phyloP scores from a whole-genome alignment of 2,888 invertebrate species.

The Ceratothoa steindachneri region DNA sequence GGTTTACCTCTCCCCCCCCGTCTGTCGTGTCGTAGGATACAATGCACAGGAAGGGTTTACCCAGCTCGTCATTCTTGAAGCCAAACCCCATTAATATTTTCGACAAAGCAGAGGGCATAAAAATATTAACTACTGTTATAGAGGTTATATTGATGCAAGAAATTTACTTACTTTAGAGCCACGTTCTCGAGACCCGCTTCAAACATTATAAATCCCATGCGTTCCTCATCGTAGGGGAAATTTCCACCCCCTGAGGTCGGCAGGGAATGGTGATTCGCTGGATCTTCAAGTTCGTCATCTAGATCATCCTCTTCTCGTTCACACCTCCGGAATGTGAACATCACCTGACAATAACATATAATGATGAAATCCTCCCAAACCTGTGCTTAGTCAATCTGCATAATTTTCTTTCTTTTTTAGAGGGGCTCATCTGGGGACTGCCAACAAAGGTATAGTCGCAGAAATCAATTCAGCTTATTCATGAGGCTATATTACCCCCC shows the following conservation, averaged over 20 bases:
- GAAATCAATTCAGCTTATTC: no score
- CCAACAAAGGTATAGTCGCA: no score
- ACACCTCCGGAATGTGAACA: conserved; percentile 37
- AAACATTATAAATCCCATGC: conserved; percentile 90
- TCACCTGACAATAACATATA: conserved; percentile 27
- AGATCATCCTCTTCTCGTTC: conserved; percentile 24
- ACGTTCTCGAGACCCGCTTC: conserved; percentile 79
- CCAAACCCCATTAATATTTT: no score
- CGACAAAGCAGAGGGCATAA: no score
- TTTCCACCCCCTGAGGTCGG: not conserved
- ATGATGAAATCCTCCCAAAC: not conserved
- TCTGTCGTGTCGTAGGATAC: no score
- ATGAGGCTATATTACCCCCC: no score
- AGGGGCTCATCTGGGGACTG: no score
- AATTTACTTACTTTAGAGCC: conserved; percentile 25
- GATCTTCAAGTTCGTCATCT: conserved; percentile 5
- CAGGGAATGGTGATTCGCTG: not conserved
- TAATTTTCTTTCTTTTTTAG: no score
- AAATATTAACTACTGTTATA: no score
- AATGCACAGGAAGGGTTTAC: no score
- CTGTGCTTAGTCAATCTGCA: not conserved
- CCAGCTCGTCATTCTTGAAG: no score
- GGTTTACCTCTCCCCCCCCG: no score
- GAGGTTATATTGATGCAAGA: not conserved
- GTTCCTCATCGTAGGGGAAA: conserved; percentile 42